phyloP scores from a whole-genome alignment of 2,113 vertebrate species.

The Corydoras maculifer region DNA sequence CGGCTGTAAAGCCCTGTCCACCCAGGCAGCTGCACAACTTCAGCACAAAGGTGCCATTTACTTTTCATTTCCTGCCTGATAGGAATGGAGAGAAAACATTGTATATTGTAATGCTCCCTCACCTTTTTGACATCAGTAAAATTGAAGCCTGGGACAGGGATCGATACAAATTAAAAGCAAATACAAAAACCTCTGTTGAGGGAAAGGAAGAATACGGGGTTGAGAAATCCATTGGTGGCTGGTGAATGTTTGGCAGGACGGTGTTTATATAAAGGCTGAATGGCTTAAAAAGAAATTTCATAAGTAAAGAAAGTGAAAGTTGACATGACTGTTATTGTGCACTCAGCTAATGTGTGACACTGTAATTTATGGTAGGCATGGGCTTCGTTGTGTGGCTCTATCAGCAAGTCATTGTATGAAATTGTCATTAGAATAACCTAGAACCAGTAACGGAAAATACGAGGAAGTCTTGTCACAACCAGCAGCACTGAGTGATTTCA shows the following conservation, averaged over 20 bases:
- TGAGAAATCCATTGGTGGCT: slow-evolving; percentile 60
- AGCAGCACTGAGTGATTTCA: too few relatives aligned
- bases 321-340: too few relatives aligned
- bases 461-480: too few relatives aligned
- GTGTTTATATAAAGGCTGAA: slow-evolving; percentile 55
- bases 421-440: too few relatives aligned
- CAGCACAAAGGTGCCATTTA: slow-evolving; percentile 74
- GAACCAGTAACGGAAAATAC: too few relatives aligned
- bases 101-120: slow-evolving; percentile 73
- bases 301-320: slow-evolving; percentile 36
- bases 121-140: slow-evolving; percentile 67
- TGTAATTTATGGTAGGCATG: neutral
- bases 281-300: slow-evolving; percentile 36
- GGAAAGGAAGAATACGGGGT: slow-evolving; percentile 45
- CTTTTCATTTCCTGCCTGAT: slow-evolving; percentile 72
- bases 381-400: neutral
- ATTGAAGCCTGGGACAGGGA: slow-evolving; percentile 62
- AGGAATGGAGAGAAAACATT: slow-evolving; percentile 63
- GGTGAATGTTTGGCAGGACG: slow-evolving; percentile 42
- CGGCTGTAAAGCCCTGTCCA: slow-evolving; percentile 63
- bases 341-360: neutral
- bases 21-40: slow-evolving; percentile 59
- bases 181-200: slow-evolving; percentile 62
- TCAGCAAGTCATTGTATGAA: too few relatives aligned
- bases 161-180: slow-evolving; percentile 86